Percentiles rank a stretch among this genome's conserved stretches.
phyloP scores from a whole-genome alignment of 2,888 invertebrate genomes.

The Lutraria lutraria region DNA sequence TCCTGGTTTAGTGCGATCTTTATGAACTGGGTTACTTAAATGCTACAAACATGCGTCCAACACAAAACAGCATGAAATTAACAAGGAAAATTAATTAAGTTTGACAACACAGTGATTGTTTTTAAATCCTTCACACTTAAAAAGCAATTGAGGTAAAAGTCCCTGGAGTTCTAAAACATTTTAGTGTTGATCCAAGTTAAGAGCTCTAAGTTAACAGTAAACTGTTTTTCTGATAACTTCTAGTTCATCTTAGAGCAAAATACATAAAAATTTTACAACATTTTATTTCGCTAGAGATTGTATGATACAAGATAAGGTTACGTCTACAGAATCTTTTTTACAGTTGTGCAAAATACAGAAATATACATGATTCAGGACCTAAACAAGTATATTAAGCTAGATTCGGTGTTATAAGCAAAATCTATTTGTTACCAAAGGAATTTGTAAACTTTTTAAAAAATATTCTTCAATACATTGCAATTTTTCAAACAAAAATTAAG shows the following conservation, averaged over 20 bases:
- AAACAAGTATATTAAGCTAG: too few relatives aligned
- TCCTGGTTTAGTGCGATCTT: slow-evolving; percentile 2
- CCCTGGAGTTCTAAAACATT: slow-evolving; percentile 12
- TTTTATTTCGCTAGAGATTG: neutral
- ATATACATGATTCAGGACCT: too few relatives aligned
- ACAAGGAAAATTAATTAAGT: slow-evolving; percentile 25
- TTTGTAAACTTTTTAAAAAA: too few relatives aligned
- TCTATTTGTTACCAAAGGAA: too few relatives aligned
- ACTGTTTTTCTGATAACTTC: neutral
- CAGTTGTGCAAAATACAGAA: too few relatives aligned
- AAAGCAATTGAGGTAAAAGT: neutral
- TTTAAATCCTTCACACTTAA: slow-evolving; percentile 17
- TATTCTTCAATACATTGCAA: too few relatives aligned
- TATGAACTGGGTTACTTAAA: neutral
- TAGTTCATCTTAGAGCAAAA: neutral
- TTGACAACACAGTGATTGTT: slow-evolving; percentile 19
- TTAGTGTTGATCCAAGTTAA: slow-evolving; percentile 7
- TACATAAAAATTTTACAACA: slow-evolving; percentile 1
- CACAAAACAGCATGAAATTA: slow-evolving; percentile 15
- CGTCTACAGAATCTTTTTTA: too few relatives aligned
- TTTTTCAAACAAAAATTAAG: too few relatives aligned
- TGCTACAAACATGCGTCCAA: neutral
- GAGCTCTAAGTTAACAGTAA: neutral
- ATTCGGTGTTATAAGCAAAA: too few relatives aligned
- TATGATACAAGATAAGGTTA: neutral